phyloP scores from a whole-genome alignment of 2,113 vertebrate species.

The Coturnix japonica region DNA sequence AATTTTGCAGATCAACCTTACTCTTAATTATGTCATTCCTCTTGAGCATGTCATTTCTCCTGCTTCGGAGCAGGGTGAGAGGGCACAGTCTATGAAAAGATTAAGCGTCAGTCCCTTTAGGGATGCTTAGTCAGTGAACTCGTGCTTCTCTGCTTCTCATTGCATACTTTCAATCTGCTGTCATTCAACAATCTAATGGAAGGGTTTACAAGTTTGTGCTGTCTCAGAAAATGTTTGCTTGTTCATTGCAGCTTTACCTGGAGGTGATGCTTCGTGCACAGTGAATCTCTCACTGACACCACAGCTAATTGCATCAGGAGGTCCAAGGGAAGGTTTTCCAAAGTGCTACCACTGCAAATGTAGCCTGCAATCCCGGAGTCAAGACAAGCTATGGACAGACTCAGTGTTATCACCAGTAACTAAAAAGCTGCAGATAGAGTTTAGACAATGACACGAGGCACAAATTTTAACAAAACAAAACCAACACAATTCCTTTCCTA shows the following conservation, averaged over 20 bases:
- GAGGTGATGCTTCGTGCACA: conserved; percentile 17
- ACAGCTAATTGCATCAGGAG: conserved; percentile 14
- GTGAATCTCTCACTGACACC: neutral
- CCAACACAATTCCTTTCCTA: neutral
- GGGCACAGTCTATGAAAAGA: neutral
- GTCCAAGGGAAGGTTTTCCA: conserved; percentile 12
- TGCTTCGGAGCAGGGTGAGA: neutral
- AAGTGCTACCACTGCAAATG: neutral
- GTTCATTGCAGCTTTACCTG: conserved; percentile 29
- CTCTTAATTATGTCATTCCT: neutral
- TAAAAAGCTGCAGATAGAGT: neutral
- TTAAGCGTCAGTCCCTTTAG: conserved; percentile 30
- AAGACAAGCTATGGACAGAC: neutral
- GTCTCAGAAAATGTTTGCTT: conserved; percentile 47
- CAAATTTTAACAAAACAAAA: neutral
- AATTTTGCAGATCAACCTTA: neutral
- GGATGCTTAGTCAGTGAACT: conserved; percentile 59
- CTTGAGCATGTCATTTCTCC: neutral
- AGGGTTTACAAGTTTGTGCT: conserved; percentile 5
- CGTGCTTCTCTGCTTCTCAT: conserved; percentile 56
- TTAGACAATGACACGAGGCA: neutral
- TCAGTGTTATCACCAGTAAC: neutral
- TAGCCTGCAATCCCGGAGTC: neutral
- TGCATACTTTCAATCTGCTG: conserved; percentile 38
- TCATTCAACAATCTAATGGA: conserved; percentile 52